Evolutionary conservation across 2,888 invertebrate genomes (phyloP).

Genomic region (Punctoribates punctum): DNA sequence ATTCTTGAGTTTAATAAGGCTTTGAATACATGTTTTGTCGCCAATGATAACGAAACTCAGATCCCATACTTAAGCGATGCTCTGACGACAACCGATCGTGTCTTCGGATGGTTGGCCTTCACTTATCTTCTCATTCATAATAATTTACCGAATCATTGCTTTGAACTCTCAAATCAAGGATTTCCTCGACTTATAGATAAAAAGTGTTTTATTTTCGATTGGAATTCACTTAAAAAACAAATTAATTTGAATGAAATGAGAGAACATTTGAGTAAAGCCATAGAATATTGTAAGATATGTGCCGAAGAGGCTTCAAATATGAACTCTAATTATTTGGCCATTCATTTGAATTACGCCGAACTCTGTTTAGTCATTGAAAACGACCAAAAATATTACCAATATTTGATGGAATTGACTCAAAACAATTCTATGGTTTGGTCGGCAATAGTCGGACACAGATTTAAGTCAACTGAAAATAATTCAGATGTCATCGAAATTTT

Average conservation of each 20-base stretch:
- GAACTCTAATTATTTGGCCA: constrained; percentile 14
- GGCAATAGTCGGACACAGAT: background rate
- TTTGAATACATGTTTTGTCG: background rate
- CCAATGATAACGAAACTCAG: background rate
- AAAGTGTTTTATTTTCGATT: constrained; percentile 37
- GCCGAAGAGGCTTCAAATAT: background rate
- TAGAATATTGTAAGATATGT: constrained; percentile 13
- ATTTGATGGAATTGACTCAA: background rate
- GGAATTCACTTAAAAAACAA: constrained; percentile 20
- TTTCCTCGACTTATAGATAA: constrained; percentile 29
- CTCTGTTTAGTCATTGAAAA: constrained; percentile 22
- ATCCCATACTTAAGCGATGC: constrained; percentile 44
- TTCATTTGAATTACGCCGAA: constrained; percentile 40
- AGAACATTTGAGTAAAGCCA: constrained; percentile 28
- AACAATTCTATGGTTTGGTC: background rate
- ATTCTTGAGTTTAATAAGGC: background rate
- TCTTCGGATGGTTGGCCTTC: constrained; percentile 51
- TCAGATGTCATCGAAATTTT: background rate
- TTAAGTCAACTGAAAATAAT: background rate
- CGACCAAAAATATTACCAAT: background rate
- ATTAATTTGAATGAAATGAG: constrained; percentile 26
- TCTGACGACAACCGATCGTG: constrained; percentile 47
- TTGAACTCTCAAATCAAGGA: constrained; percentile 32
- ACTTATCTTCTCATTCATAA: constrained; percentile 51
- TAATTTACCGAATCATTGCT: constrained; percentile 49